Conservation (phyloP, 2,888 invertebrate genomes). For the Linnaemya tessellans region DNA sequence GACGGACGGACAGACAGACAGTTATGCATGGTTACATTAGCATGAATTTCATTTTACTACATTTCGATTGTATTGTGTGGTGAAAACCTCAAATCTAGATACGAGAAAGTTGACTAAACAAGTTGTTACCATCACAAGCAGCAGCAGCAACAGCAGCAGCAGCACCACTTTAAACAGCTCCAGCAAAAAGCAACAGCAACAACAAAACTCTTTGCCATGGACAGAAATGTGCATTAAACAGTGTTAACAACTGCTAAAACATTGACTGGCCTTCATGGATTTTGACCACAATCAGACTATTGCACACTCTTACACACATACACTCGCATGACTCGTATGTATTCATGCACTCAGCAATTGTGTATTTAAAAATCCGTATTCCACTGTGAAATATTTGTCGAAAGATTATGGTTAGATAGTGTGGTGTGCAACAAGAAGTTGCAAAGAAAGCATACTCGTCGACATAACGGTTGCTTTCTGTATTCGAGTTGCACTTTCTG, state of each 20-base stretch:
- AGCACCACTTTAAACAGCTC: slow-evolving; percentile 27
- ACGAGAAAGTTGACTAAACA: slow-evolving; percentile 71
- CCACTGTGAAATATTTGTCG: slow-evolving; percentile 17
- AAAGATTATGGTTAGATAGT: slow-evolving; percentile 29
- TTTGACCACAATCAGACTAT: slow-evolving; percentile 34
- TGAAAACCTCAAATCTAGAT: slow-evolving; percentile 67
- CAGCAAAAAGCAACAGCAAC: not conserved
- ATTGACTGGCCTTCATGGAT: slow-evolving; percentile 56
- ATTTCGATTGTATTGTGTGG: slow-evolving; percentile 50
- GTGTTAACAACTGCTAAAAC: slow-evolving; percentile 66
- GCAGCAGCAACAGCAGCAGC: not conserved
- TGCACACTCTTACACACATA: not conserved
- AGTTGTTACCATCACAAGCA: slow-evolving; percentile 62
- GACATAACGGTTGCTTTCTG: slow-evolving; percentile 24
- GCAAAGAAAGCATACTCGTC: slow-evolving; percentile 6
- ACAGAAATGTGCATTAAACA: slow-evolving; percentile 49
- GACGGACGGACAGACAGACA: slow-evolving; percentile 9
- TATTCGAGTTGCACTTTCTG: not conserved
- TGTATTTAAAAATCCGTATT: slow-evolving; percentile 15
- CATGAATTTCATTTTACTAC: slow-evolving; percentile 54
- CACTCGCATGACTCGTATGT: not conserved
- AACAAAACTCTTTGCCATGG: not conserved
- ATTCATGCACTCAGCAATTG: slow-evolving; percentile 7
- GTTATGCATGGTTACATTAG: slow-evolving; percentile 45
- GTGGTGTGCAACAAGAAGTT: not conserved